Conservation (phyloP, 2,797 vertebrate species). For the Distichodus sexfasciatus region DNA sequence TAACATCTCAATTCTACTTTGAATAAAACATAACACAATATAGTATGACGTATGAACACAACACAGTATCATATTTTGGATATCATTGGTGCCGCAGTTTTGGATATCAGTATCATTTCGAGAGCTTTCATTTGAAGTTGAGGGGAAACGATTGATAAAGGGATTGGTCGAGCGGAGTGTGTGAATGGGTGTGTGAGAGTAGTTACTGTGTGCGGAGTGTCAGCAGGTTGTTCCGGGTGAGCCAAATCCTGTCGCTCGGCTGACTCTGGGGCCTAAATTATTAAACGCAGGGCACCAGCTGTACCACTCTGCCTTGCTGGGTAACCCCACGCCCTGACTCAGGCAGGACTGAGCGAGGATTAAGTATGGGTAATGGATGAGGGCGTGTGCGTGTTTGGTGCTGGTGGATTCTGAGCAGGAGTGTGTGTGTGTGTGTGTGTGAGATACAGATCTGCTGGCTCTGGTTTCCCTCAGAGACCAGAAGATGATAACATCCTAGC, state of each 20-base stretch:
- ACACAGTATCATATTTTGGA: no score
- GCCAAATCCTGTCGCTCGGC: neutral
- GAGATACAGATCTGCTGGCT: constrained; percentile 29
- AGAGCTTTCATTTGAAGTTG: no score
- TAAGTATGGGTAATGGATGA: constrained; percentile 15
- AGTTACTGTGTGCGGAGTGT: constrained; percentile 4
- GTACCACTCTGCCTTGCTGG: constrained; percentile 1
- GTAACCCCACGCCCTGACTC: constrained; percentile 37
- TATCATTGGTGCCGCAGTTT: no score
- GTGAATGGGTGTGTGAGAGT: no score
- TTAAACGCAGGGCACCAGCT: constrained; percentile 42
- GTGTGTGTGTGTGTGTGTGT: neutral
- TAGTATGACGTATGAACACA: no score
- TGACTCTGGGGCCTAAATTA: constrained; percentile 31
- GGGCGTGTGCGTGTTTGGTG: neutral
- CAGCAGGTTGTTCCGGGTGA: neutral
- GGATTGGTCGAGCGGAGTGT: no score
- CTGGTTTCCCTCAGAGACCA: constrained; percentile 19
- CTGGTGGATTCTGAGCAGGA: neutral
- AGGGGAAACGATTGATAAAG: no score
- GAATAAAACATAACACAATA: no score
- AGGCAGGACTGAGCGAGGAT: no score
- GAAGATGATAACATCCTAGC: neutral
- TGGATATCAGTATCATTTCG: no score
- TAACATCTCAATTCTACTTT: no score